Evolutionary conservation across 2,113 vertebrate species (phyloP).

Genomic region (Macrotis lagotis): DNA sequence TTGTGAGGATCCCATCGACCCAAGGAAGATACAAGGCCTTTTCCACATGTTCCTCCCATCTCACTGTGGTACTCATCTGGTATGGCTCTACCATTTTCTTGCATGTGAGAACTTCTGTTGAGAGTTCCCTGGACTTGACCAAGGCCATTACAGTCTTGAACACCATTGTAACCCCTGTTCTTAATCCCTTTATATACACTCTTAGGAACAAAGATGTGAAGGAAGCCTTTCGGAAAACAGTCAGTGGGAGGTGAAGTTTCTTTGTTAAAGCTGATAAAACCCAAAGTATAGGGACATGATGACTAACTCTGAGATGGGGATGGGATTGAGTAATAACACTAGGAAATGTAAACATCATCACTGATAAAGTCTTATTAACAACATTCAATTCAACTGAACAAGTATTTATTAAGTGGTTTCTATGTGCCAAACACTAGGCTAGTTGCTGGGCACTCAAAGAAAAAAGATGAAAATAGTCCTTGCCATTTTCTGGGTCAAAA

Average conservation of each 20-base stretch:
- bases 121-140: slow-evolving; percentile 48
- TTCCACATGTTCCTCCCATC: slow-evolving; percentile 57
- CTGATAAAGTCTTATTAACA: background rate
- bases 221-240: background rate
- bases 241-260: background rate
- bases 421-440: background rate
- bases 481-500: background rate
- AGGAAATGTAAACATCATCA: background rate
- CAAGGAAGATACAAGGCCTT: slow-evolving; percentile 48
- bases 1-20: slow-evolving; percentile 12
- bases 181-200: slow-evolving; percentile 45
- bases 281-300: background rate
- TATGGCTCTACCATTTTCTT: slow-evolving; percentile 49
- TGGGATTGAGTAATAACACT: background rate
- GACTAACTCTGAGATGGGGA: background rate
- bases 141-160: slow-evolving; percentile 37
- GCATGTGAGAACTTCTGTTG: slow-evolving; percentile 42
- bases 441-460: background rate
- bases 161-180: slow-evolving; percentile 24
- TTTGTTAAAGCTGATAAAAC: background rate
- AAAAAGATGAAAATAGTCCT: background rate
- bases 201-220: slow-evolving; percentile 39
- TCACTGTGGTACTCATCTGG: slow-evolving; percentile 43
- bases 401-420: background rate
- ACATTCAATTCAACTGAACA: background rate